Base-by-base conservation (phyloP, 92 coral and sea anemone species). In the Phenganax stokvisi region DNA sequence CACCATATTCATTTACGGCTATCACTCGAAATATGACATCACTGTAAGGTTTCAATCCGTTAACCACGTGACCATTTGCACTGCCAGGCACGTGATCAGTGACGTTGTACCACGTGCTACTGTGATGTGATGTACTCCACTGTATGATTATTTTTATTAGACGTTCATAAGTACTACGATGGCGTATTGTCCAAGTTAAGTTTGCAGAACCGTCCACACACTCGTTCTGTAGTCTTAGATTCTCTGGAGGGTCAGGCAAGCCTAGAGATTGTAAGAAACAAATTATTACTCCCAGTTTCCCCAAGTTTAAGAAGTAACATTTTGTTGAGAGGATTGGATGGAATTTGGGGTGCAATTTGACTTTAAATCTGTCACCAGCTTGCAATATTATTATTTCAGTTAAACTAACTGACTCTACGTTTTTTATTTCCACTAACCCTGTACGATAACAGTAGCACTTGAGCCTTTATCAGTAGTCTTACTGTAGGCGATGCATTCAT, bases 61-160 rank as follows among this genome's bases (percentile, higher is more conserved):
- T 15, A 6, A 79, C 51, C 57, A 47, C 83, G 74, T 27, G 7
- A 47, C 59, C 56, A n/a, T 65, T 13, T 51, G 74, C 54, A 67
- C 58, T 11, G 15, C 37, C 74, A 10, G 27, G 9, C 44, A 79
- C 83, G 61, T 79, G 58, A 8, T 63, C 60, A 15, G 83, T 62
- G 61, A 63, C 13, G n/a, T 44, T 64, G 69, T 63, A 17, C 83
- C 83, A 79, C 83, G 74, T 79, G 51, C 12, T 47, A 28, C 13
- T 63, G 47, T 79, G 74, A 64, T 52, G 72, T n/a, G 83, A 79
- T 47, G 63, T 9, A n/a, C 83, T 63, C 83, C 83, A 79, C 37
- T 79, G 73, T 65, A 79, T 11, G 51, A 79, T 31, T 44, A 79
- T 67, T 7, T 51, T 59, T 9, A 74, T 79, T 59, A 79, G 83